Conservation (phyloP, 2,888 invertebrate genomes). For the Halictus quadricinctus region DNA sequence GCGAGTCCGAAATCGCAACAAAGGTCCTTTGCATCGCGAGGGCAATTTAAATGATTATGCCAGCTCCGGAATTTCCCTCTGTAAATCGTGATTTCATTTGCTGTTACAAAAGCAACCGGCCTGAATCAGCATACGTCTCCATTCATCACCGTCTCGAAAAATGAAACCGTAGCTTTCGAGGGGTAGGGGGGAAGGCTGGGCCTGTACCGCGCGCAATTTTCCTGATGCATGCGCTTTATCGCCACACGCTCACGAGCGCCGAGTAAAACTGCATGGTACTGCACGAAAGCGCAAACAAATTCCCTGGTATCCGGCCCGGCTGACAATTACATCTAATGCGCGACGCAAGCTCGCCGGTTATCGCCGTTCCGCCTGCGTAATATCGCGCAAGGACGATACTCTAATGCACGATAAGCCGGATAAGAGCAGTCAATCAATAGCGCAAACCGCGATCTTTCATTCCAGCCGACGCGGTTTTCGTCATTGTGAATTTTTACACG, state of each 20-base stretch:
- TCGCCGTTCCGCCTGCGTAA: slow-evolving; percentile 30
- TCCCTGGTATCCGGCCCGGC: neutral
- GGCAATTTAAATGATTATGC: neutral
- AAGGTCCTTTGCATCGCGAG: neutral
- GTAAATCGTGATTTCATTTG: neutral
- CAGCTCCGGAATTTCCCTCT: neutral
- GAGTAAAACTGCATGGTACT: neutral
- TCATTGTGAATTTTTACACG: neutral
- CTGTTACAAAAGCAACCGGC: neutral
- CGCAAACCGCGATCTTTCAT: slow-evolving; percentile 35
- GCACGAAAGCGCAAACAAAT: slow-evolving; percentile 18
- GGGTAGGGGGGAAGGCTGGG: neutral
- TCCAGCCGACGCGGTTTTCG: neutral
- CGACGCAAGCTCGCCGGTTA: slow-evolving; percentile 5
- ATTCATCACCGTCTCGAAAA: slow-evolving; percentile 18
- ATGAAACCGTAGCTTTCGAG: neutral
- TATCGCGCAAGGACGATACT: slow-evolving; percentile 28
- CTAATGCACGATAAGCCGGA: slow-evolving; percentile 44
- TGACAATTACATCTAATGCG: slow-evolving; percentile 24
- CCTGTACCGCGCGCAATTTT: slow-evolving; percentile 2
- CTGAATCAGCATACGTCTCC: slow-evolving; percentile 1
- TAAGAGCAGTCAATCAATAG: slow-evolving; percentile 56
- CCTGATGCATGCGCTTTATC: neutral
- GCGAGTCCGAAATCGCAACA: neutral
- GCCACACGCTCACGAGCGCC: neutral